Evolutionary conservation across 2,113 vertebrate species (phyloP).

Genomic region (Cyphomyrus plagiostoma): DNA sequence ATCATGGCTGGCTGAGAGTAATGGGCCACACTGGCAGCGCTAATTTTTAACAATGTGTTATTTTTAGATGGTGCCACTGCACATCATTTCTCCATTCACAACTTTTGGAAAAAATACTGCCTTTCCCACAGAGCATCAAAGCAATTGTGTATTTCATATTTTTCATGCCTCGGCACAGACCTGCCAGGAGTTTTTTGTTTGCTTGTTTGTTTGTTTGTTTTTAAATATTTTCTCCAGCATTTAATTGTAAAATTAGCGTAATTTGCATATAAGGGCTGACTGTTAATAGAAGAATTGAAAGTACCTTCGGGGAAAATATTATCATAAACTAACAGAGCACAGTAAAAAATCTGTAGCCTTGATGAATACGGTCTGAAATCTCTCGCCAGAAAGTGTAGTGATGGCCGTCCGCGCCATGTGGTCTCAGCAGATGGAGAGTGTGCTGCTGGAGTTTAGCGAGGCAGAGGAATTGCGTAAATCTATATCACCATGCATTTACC

Average conservation of each 20-base stretch:
- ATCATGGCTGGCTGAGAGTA: neutral
- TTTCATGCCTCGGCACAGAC: neutral
- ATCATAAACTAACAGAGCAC: constrained; percentile 9
- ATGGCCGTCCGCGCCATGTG: neutral
- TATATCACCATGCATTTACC: neutral
- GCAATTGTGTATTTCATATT: neutral
- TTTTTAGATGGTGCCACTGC: neutral
- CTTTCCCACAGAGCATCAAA: neutral
- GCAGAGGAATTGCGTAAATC: neutral
- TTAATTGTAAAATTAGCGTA: neutral
- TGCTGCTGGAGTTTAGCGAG: neutral
- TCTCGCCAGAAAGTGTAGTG: neutral
- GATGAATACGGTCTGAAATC: constrained; percentile 10
- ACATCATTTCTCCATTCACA: neutral
- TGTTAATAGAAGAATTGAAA: neutral
- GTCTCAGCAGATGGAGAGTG: neutral
- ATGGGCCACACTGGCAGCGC: neutral
- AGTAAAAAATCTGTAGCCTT: neutral
- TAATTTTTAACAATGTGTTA: neutral
- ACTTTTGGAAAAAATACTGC: neutral
- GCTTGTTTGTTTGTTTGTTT: neutral
- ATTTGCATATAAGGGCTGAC: neutral
- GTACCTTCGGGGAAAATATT: constrained; percentile 6
- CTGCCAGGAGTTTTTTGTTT: neutral
- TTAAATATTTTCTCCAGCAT: neutral